Evolutionary conservation across 2,888 invertebrate genomes (phyloP).

Genomic region (Melitaea athalia): DNA sequence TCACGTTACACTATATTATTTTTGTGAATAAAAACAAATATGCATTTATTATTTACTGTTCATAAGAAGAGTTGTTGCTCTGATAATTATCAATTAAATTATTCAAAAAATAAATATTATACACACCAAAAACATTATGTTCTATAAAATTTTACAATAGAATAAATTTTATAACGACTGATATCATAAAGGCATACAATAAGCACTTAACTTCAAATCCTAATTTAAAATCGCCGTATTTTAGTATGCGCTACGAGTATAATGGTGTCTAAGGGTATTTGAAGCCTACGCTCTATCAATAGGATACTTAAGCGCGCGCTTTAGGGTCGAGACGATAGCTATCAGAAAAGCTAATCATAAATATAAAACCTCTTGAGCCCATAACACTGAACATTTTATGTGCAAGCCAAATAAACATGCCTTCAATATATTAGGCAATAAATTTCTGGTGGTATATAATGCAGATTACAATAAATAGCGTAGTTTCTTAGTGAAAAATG

Average conservation of each 20-base stretch:
- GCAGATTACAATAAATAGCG: not conserved
- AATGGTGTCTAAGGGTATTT: constrained; percentile 27
- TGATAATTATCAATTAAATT: too few species aligned
- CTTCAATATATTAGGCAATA: constrained; percentile 50
- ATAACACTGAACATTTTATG: constrained; percentile 58
- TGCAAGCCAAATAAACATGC: constrained; percentile 50
- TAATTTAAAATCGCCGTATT: constrained; percentile 6
- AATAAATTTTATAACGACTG: not conserved
- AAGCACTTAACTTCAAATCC: not conserved
- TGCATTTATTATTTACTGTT: too few species aligned
- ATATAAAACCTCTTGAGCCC: constrained; percentile 57
- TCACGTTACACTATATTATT: too few species aligned
- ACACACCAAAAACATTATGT: too few species aligned
- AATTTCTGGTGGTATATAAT: constrained; percentile 24
- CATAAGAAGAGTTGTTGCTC: too few species aligned
- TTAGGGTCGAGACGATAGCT: constrained; percentile 58
- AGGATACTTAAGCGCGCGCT: constrained; percentile 57
- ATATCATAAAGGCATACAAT: not conserved
- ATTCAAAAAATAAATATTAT: too few species aligned
- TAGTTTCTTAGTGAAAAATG: not conserved
- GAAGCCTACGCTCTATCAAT: constrained; percentile 56
- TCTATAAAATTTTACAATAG: not conserved
- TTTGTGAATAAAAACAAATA: too few species aligned
- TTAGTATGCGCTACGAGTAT: constrained; percentile 15
- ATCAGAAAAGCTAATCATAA: constrained; percentile 65